phyloP scores from a whole-genome alignment of 2,113 vertebrate genomes.

The Bufo gargarizans region DNA sequence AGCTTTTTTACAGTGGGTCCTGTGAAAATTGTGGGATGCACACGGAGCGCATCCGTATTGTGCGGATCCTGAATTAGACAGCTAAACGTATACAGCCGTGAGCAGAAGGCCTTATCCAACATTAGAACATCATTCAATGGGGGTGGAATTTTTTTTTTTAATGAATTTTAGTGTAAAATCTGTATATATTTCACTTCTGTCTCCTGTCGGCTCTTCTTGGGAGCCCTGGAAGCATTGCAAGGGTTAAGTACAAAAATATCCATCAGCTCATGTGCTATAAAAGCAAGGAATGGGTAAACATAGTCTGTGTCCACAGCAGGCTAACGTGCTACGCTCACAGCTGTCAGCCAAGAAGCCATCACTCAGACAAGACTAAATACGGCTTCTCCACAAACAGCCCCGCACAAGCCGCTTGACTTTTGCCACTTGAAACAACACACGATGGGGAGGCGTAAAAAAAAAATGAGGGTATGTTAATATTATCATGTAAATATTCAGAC shows the following conservation, averaged over 20 bases:
- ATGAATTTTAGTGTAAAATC: not conserved
- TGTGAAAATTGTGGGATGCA: no score
- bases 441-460: not conserved
- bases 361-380: constrained; percentile 21
- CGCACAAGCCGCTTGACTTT: constrained; percentile 5
- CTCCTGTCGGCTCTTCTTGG: not conserved
- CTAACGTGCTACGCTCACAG: constrained; percentile 33
- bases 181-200: not conserved
- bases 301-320: constrained; percentile 45
- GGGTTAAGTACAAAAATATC: constrained; percentile 54
- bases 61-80: no score
- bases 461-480: not conserved
- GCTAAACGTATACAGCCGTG: no score
- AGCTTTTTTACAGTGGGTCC: no score
- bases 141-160: no score
- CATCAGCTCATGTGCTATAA: constrained; percentile 37
- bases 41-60: no score
- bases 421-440: constrained; percentile 6
- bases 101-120: no score
- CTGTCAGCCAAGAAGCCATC: constrained; percentile 38
- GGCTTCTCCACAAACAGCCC: not conserved
- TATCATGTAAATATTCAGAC: not conserved
- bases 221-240: not conserved
- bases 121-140: no score
- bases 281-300: constrained; percentile 50